Conservation (phyloP, 1,140 invertebrate genomes). For the Neocloeon triangulifer region DNA sequence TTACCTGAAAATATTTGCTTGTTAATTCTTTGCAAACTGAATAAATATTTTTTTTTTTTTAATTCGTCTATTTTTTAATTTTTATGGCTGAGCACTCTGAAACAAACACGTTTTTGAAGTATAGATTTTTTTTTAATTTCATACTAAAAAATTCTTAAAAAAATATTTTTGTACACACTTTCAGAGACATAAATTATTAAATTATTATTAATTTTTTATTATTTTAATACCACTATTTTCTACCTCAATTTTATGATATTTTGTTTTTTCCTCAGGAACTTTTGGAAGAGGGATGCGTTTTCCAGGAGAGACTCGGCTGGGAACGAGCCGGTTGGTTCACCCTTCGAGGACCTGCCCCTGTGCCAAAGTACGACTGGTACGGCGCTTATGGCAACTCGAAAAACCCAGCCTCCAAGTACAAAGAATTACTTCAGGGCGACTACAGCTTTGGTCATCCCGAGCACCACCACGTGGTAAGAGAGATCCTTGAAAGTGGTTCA, state of each 20-base stretch:
- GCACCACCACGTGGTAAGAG: constrained; percentile 45
- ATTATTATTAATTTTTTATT: too few relatives aligned
- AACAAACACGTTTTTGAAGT: too few relatives aligned
- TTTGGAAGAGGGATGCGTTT: constrained; percentile 48
- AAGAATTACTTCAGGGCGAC: constrained; percentile 41
- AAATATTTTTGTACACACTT: too few relatives aligned
- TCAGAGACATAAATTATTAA: too few relatives aligned
- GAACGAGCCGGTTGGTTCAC: constrained; percentile 59
- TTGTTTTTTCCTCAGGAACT: too few relatives aligned
- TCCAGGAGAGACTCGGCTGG: constrained; percentile 69
- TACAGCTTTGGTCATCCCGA: constrained; percentile 58
- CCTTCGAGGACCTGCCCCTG: constrained; percentile 19
- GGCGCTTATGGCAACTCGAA: constrained; percentile 43
- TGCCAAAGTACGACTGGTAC: constrained; percentile 55
- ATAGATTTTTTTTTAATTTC: too few relatives aligned
- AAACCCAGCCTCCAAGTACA: constrained; percentile 40
- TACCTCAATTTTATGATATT: too few relatives aligned
- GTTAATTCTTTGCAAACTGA: too few relatives aligned
- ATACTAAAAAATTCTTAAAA: too few relatives aligned
- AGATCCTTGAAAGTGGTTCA: too few relatives aligned
- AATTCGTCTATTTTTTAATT: constrained; percentile 4
- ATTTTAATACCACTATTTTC: too few relatives aligned
- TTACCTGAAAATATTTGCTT: too few relatives aligned
- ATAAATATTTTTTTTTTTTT: constrained; percentile 7
- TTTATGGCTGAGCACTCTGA: not conserved